Percentiles rank a stretch among this genome's conserved stretches.
These are phyloP conservation scores for Zootoca vivipara DNA, from an alignment of 2,113 vertebrate species.

Conservation along the genomic window DNA sequence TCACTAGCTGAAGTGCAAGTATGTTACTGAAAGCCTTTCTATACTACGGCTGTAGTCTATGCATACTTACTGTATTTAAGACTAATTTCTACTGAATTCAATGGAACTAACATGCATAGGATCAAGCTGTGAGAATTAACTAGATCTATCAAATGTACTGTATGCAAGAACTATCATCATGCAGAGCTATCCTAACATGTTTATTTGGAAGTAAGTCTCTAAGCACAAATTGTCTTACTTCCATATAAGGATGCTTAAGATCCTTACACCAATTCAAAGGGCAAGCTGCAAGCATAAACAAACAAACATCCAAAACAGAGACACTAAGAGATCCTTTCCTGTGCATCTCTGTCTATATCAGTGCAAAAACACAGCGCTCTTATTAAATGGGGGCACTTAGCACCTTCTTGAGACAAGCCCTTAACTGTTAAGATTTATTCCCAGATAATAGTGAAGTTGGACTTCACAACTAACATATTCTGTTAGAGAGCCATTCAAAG, in stretches of 20 bases:
- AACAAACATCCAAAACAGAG: background rate
- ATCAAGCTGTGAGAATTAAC: background rate
- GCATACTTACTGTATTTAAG: background rate
- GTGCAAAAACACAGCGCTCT: background rate
- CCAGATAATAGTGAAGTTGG: background rate
- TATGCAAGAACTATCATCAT: background rate
- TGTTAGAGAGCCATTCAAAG: constrained; percentile 3
- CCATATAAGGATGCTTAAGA: background rate
- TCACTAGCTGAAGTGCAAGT: too few species aligned
- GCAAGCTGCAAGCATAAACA: background rate
- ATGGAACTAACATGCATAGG: background rate
- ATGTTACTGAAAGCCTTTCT: background rate
- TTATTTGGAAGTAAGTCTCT: background rate
- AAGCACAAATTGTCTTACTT: background rate
- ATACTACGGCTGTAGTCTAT: background rate
- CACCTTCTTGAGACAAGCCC: background rate
- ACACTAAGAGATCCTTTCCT: background rate
- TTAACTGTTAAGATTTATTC: constrained; percentile 2
- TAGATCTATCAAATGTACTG: background rate
- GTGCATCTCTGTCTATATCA: background rate
- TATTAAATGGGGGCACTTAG: constrained; percentile 15
- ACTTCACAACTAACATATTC: constrained; percentile 7
- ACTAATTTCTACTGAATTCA: background rate
- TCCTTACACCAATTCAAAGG: background rate
- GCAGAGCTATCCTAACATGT: background rate